Percentiles rank a stretch among this genome's conserved stretches.
phyloP scores from a whole-genome alignment of 2,888 invertebrate species.

The Hyles lineata region DNA sequence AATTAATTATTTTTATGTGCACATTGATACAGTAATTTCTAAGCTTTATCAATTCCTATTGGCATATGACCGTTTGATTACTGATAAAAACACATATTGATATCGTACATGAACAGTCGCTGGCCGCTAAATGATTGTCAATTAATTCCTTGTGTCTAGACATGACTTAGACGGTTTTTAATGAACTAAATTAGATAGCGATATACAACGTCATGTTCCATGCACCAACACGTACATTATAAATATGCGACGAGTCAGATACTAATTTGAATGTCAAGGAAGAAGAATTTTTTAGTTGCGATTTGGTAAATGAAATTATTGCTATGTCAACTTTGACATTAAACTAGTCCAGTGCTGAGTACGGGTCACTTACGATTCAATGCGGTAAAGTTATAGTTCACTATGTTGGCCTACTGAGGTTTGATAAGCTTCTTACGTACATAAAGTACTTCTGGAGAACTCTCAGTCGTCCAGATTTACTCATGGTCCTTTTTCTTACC shows the following conservation, averaged over 20 bases:
- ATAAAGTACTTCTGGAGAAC: too few relatives aligned
- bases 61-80: conserved; percentile 30
- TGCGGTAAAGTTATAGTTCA: too few relatives aligned
- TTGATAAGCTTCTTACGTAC: too few relatives aligned
- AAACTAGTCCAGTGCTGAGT: too few relatives aligned
- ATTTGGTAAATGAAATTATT: too few relatives aligned
- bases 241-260: background rate
- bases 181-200: background rate
- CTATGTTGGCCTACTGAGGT: too few relatives aligned
- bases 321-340: too few relatives aligned
- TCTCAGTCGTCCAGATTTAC: too few relatives aligned
- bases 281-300: too few relatives aligned
- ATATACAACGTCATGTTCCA: background rate
- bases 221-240: background rate
- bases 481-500: too few relatives aligned
- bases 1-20: background rate
- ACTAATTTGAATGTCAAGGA: background rate
- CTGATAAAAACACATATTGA: background rate
- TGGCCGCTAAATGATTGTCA: background rate
- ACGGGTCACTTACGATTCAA: too few relatives aligned
- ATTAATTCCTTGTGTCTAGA: conserved; percentile 33
- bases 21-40: background rate
- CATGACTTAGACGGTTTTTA: conserved; percentile 27
- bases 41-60: background rate
- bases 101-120: background rate